Base-by-base conservation (phyloP, 2,797 vertebrate genomes). In the Myotis vivesi region DNA sequence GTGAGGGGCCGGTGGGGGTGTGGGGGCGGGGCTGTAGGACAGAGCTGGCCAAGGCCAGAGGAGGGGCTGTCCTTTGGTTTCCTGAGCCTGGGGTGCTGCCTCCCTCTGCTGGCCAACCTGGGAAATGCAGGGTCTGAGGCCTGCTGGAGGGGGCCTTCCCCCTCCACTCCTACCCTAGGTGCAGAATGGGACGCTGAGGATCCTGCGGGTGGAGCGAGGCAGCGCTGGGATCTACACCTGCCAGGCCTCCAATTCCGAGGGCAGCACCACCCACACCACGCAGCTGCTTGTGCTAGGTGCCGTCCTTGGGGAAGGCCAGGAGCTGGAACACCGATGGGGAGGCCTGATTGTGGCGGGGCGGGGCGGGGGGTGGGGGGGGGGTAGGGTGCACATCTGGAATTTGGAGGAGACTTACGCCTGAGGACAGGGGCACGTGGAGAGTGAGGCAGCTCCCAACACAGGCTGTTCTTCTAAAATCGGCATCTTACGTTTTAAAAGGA, bases 211-310 rank as follows among this genome's bases (percentile, higher is more conserved):
- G 97, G 98, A 98, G 23, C 98, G 98, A 25, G 97, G 98, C 97
- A 98, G 97, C 7, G 98, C 99, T 0, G 99, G 99, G 95, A 97
- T 99, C 77, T 99, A 99, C 95, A 99, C 98, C 84, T 99, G 99
- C 98, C 99, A 99, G 2, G 99, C 99, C 22, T 99, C 99, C 97
- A 99, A 99, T 97, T 94, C 98, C 0, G 99, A 99, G 97, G 99
- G 99, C 96, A 99, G 99, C 38, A 71, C 99, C 96, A 99, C 98
- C 89, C 99, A 99, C 92, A 98, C 97, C 55, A 99, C 98, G 13
- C 99, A 99, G 6, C 99, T 99, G 93, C 98, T 99, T 51, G 99
- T 99, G 96, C 99, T 99, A 99, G 99, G 99, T 99, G 96, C 98
- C 98, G 2, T 84, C 30, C 10, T 57, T 1, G 17, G 55, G 88